Evolutionary conservation across 2,797 vertebrate species (phyloP), one percentile per base, ranked within the genome.

Genomic region (Crocodylus rhombifer): DNA sequence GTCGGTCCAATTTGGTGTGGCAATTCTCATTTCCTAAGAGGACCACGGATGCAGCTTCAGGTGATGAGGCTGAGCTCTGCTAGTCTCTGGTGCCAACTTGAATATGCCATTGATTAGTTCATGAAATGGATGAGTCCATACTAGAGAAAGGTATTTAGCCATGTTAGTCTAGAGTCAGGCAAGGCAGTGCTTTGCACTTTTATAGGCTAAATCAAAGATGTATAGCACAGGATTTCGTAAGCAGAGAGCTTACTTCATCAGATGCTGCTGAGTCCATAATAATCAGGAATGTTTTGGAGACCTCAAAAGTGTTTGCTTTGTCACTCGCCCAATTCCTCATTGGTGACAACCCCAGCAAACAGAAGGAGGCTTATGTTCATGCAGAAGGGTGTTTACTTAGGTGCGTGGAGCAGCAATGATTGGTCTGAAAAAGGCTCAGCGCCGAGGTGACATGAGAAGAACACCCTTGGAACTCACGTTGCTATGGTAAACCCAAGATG

Each of bases 381-480:
- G 42, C 61, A 51, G 62, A 14, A 33, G 26, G 33, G 5, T 58
- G 82, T 0, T 0, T 69, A 30, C 21, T 71, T 79, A 87, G 75
- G 84, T 91, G 84, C 18, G 26, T 12, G 36, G 12, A 42, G 30
- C 21, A 71, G 67, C 23, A 7, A 14, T 3, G 60, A 28, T 30
- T 30, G 5, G 0, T 87, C 62, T 77, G 79, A 51, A 91, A 89
- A 74, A 28, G 23, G 51, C 25, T 55, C 33, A 4, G 3, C 26
- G 64, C 30, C 57, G 74, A 79, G 81, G 86, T 91, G 92, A 94
- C 89, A 76, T 82, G 89, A 91, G 88, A 77, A 87, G 90, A 63
- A 61, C 88, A 42, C 71, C 65, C 6, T 61, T 86, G 90, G 88
- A 94, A 95, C 73, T 74, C 76, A 25, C 6, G 17, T 96, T 60